Conservation (phyloP, 2,113 vertebrate species). For the Fregetta grallaria region DNA sequence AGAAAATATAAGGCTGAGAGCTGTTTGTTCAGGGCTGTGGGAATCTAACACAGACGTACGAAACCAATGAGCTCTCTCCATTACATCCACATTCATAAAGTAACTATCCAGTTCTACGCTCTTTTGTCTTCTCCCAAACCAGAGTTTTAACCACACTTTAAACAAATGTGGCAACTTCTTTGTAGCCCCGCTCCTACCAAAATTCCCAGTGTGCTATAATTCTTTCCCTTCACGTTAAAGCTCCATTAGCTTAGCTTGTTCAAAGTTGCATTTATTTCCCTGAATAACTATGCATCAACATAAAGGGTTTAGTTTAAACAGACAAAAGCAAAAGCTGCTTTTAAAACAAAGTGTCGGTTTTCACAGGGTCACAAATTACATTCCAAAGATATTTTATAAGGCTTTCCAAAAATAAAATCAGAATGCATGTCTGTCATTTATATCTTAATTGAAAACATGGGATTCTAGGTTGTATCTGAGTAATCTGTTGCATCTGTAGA, state of each 20-base stretch:
- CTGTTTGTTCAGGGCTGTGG: constrained; percentile 79
- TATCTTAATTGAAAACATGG: constrained; percentile 33
- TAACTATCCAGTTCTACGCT: constrained; percentile 37
- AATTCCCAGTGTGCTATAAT: constrained; percentile 45
- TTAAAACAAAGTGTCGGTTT: constrained; percentile 35
- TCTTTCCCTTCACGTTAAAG: constrained; percentile 41
- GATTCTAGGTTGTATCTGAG: background rate
- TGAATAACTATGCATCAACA: constrained; percentile 27
- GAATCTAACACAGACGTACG: constrained; percentile 67
- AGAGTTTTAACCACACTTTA: constrained; percentile 53
- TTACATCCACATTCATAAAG: constrained; percentile 70
- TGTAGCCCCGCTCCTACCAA: constrained; percentile 37
- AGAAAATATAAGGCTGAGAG: constrained; percentile 76
- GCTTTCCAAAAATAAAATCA: constrained; percentile 28
- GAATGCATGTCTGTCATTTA: background rate
- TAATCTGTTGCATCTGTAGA: constrained; percentile 21
- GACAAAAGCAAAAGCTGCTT: constrained; percentile 19
- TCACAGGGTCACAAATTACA: constrained; percentile 21
- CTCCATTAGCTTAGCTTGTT: background rate
- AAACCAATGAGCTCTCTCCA: constrained; percentile 66
- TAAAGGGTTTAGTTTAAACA: constrained; percentile 35
- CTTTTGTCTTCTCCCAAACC: constrained; percentile 68
- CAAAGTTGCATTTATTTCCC: constrained; percentile 57
- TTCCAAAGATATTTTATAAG: constrained; percentile 38
- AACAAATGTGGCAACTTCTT: constrained; percentile 62